Conservation (phyloP, 2,113 vertebrate genomes). For the Sigmodon hispidus region DNA sequence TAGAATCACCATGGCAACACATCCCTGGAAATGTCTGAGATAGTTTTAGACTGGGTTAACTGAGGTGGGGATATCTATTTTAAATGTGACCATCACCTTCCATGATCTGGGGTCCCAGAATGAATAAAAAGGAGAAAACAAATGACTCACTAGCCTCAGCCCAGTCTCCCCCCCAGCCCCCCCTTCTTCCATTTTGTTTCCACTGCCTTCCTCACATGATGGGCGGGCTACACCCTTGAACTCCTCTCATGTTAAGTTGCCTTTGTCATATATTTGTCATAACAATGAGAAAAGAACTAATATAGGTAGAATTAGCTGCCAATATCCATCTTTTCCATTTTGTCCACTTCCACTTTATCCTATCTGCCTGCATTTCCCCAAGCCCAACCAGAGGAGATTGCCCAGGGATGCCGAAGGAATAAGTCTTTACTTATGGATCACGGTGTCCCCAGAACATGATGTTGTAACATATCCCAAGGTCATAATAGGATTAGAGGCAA, state of each 20-base stretch:
- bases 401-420: too few species aligned
- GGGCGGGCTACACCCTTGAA: neutral
- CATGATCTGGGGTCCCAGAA: neutral
- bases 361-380: neutral
- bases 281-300: neutral
- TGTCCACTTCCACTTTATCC: neutral
- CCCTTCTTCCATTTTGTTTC: neutral
- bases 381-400: neutral
- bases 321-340: too few species aligned
- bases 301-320: neutral
- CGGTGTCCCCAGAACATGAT: too few species aligned
- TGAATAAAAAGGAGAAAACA: neutral
- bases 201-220: neutral
- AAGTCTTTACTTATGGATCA: too few species aligned
- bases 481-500: neutral
- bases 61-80: neutral
- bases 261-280: neutral
- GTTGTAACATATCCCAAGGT: accelerated
- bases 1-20: neutral
- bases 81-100: neutral
- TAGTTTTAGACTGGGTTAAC: neutral
- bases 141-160: neutral
- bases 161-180: accelerated
- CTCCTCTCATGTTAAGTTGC: too few species aligned
- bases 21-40: neutral